Percentiles rank a stretch among this genome's conserved stretches.
Evolutionary conservation across 2,797 vertebrate genomes (phyloP).

Genomic region (Alosa sapidissima): DNA sequence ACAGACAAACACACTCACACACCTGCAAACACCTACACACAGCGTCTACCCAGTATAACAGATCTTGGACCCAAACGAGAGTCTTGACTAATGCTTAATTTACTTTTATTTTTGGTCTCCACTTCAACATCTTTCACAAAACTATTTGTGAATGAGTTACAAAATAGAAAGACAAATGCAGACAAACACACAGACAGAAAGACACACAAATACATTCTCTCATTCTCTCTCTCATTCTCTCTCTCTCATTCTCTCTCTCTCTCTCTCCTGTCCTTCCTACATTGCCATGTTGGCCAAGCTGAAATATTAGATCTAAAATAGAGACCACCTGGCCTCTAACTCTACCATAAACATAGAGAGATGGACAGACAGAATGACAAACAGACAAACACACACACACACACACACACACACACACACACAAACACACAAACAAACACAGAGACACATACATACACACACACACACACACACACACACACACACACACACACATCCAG

Average conservation of each 20-base stretch:
- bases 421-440: not conserved
- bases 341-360: not conserved
- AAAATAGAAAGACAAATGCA: not conserved
- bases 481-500: not conserved
- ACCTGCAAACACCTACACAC: not conserved
- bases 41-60: not conserved
- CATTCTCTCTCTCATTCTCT: constrained; percentile 9
- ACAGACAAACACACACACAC: constrained; percentile 1
- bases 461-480: not conserved
- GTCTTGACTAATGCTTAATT: no score
- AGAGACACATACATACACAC: not conserved
- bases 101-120: no score
- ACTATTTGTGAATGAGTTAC: no score
- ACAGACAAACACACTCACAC: not conserved
- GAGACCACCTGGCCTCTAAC: not conserved
- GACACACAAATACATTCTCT: not conserved
- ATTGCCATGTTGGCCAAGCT: constrained; percentile 15
- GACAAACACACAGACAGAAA: not conserved
- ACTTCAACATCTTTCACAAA: no score
- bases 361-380: not conserved
- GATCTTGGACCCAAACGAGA: no score
- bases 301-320: constrained; percentile 20
- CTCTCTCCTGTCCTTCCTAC: not conserved
- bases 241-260: constrained; percentile 24
- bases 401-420: not conserved